Percentiles rank a stretch among this genome's conserved stretches.
Conservation (phyloP, 2,113 vertebrate genomes). For the Tautogolabrus adspersus region DNA sequence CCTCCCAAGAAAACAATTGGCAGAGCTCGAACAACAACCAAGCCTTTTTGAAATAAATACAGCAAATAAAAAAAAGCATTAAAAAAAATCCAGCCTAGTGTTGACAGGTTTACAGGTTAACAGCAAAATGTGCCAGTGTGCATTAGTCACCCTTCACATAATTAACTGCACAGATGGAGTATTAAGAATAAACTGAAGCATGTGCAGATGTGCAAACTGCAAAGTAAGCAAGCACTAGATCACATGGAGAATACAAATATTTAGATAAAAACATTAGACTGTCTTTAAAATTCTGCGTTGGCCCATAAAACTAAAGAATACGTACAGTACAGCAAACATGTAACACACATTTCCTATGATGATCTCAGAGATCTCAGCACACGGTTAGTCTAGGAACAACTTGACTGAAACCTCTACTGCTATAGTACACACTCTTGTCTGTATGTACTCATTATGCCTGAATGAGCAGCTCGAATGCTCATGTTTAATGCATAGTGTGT, state of each 20-base stretch:
- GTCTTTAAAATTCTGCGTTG: neutral
- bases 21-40: neutral
- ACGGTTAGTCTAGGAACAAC: neutral
- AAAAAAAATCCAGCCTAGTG: neutral
- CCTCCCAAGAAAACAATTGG: neutral
- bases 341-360: neutral
- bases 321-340: neutral
- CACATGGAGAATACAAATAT: neutral
- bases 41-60: conserved; percentile 3
- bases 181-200: neutral
- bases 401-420: neutral
- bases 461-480: conserved; percentile 20
- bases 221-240: neutral
- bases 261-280: neutral
- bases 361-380: neutral
- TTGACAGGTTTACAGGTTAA: conserved; percentile 34
- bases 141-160: conserved; percentile 21
- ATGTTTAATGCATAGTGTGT: conserved; percentile 39
- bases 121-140: conserved; percentile 19
- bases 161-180: conserved; percentile 38
- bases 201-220: conserved; percentile 36
- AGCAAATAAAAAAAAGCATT: neutral
- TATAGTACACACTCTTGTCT: neutral
- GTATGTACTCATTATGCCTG: neutral
- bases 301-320: neutral